Evolutionary conservation across 2,113 vertebrate genomes (phyloP).

Genomic region (Phaetusa simplex): DNA sequence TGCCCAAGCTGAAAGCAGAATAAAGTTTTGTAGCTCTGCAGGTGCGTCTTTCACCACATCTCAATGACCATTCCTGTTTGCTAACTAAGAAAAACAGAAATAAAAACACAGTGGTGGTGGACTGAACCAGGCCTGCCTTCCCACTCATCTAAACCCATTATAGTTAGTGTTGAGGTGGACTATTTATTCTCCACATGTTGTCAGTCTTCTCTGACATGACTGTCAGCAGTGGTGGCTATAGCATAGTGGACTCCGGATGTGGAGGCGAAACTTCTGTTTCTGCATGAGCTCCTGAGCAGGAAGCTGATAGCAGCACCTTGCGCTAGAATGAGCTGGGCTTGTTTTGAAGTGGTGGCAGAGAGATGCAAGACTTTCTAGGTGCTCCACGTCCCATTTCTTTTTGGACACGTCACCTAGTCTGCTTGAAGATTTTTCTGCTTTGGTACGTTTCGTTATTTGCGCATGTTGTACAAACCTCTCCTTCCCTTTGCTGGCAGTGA

Average conservation of each 20-base stretch:
- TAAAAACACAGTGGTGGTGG: not conserved
- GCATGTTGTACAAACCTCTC: not conserved
- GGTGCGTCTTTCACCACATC: fast-evolving
- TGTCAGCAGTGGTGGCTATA: not conserved
- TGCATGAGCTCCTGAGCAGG: not conserved
- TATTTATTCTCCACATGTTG: not conserved
- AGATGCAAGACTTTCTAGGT: not conserved
- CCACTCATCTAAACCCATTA: not conserved
- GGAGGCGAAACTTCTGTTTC: not conserved
- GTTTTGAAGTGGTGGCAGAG: not conserved
- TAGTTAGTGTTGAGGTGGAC: not conserved
- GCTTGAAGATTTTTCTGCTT: not conserved
- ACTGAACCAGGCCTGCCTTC: not conserved
- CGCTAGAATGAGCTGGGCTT: not conserved
- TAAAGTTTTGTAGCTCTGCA: not conserved
- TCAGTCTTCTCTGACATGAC: not conserved
- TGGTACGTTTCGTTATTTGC: not conserved
- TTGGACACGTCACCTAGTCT: not conserved
- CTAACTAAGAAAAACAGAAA: not conserved
- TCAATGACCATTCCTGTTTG: not conserved
- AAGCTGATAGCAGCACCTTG: not conserved
- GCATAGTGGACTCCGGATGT: not conserved
- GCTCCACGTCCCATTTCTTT: not conserved
- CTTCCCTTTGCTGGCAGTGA: not conserved
- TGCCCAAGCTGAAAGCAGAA: not conserved